Evolutionary conservation across 2,113 vertebrate species (phyloP), one percentile per base, ranked within the genome.

Genomic region (Marmota flaviventris): DNA sequence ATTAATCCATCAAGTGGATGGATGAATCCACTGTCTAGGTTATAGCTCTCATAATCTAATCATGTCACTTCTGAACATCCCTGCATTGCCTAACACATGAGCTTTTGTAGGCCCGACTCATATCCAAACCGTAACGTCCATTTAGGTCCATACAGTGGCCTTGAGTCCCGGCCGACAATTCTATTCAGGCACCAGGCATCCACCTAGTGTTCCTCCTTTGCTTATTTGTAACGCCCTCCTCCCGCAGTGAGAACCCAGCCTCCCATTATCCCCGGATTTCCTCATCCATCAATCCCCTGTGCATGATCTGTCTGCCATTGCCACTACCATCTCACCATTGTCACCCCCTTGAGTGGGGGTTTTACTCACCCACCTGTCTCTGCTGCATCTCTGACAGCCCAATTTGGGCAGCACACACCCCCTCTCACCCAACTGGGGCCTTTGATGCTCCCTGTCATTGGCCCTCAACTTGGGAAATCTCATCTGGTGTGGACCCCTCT

Each of bases 341-440:
- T 63, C 61, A 61, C 24, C 2, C 61, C 20, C 63, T 27, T 16
- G 39, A 32, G 4, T 0, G 1, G 11, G 65, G 45, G 2, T 37
- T 29, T n/a, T 39, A 18, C 53, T 18, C 42, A 18, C 25, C 45
- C 27, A 12, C 45, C 10, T 27, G 6, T 27, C 16, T n/a, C 75
- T 29, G 72, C 17, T 16, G 5, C n/a, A 24, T 53, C 39, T 48
- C 70, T 0, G 48, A 51, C 2, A 4, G 29, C 5, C 27, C 13
- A 1, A 1, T 10, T 27, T 42, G 4, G 2, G 17, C 17, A 1
- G 34, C 42, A 34, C 0, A 0, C 25, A 32, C 1, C 3, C 25
- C 20, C 14, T 45, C n/a, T 79, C 85, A 56, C 32, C 67, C 14
- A 2, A 5, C 34, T 9, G 0, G 5, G 4, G 5, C 25, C 81